phyloP scores from a whole-genome alignment of 2,113 vertebrate genomes.

The Martes martes region DNA sequence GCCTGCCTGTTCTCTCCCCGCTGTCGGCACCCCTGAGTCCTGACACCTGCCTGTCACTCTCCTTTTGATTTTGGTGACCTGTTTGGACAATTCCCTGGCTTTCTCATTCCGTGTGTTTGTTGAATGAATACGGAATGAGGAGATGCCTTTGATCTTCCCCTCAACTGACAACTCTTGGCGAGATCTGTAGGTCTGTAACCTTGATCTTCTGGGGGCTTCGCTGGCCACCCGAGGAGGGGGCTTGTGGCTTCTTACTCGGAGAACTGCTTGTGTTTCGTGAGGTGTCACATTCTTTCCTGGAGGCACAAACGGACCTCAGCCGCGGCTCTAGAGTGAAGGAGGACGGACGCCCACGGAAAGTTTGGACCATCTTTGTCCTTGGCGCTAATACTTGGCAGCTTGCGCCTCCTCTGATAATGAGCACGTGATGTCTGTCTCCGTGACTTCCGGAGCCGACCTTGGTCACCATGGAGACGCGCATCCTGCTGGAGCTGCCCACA shows the following conservation, averaged over 20 bases:
- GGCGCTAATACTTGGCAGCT: fast-evolving
- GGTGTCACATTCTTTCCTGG: background rate
- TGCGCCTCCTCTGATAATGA: fast-evolving
- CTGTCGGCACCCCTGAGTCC: background rate
- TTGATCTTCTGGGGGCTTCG: background rate
- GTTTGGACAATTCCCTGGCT: background rate
- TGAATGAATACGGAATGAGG: slow-evolving; percentile 5
- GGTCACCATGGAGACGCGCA: slow-evolving; percentile 42
- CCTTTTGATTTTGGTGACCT: background rate
- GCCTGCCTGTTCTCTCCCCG: no score
- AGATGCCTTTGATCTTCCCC: background rate
- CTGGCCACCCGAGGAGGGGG: background rate
- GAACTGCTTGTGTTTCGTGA: background rate
- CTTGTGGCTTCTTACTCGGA: background rate
- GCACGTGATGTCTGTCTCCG: fast-evolving
- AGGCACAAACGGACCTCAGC: background rate
- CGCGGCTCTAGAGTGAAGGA: fast-evolving
- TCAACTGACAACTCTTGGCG: background rate
- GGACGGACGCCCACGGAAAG: background rate
- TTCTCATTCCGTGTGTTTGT: background rate
- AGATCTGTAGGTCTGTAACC: background rate
- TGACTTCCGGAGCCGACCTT: background rate
- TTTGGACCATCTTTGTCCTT: background rate
- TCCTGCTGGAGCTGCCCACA: background rate
- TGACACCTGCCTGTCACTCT: background rate